Base-by-base conservation (phyloP, 2,888 invertebrate species). In the Sericinus montela region DNA sequence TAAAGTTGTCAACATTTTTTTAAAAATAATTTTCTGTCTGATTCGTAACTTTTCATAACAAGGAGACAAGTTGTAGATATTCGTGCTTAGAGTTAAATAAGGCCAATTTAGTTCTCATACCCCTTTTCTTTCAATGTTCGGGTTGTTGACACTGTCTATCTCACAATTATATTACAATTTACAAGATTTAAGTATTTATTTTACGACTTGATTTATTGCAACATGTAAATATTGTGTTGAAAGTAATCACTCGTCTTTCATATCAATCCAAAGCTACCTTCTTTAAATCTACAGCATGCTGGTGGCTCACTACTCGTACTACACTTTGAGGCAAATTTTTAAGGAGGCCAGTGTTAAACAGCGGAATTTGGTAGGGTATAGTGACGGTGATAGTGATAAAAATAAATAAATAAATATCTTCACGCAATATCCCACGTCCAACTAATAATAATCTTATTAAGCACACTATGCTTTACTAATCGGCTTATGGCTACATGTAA, bases 401-500 rank as follows among this genome's bases (percentile, higher is more conserved):
- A n/a, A n/a, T n/a, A n/a, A n/a, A n/a, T n/a, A n/a, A n/a, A n/a
- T n/a, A n/a, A n/a, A n/a, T n/a, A n/a, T n/a, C n/a, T n/a, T n/a
- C n/a, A n/a, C n/a, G n/a, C n/a, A n/a, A n/a, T n/a, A n/a, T n/a
- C n/a, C n/a, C n/a, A n/a, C n/a, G n/a, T 19, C 19, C 2, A 19
- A 25, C 25, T 25, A 25, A 25, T 25, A 25, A 53, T 45, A 52
- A 51, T 58, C 48, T 55, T 58, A 62, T 62, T 63, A 59, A 63
- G 60, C 63, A 67, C 65, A 60, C 60, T 67, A 69, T 52, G 58
- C 56, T 45, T 65, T 64, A 73, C 69, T 77, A 79, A 80, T 75
- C 75, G 65, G 70, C 72, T 79, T 69, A 70, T 55, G 62, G 61
- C 63, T 46, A 57, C 62, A 59, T 67, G 65, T 75, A 73, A 72